A percentile compares a stretch with the other conserved stretches of the same genome.
These are phyloP conservation scores for Trachelus troglodyta DNA, from an alignment of 2,888 invertebrate species.

Conservation along the genomic window DNA sequence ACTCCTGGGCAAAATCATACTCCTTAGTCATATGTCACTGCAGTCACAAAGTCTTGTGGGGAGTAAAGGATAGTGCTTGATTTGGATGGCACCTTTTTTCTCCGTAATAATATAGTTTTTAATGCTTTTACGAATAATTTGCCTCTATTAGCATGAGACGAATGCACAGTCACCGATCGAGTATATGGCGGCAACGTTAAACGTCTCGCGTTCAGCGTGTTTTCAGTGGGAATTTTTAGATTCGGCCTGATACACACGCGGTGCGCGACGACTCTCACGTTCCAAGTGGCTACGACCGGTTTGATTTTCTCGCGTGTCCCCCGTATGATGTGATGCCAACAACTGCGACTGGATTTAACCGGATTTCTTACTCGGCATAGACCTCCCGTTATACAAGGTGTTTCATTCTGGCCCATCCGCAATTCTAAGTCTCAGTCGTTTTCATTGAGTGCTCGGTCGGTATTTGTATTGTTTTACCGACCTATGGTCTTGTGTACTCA, in stretches of 20 bases:
- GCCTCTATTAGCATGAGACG: background rate
- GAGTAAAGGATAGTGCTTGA: background rate
- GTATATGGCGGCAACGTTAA: background rate
- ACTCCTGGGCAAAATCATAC: background rate
- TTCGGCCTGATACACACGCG: background rate
- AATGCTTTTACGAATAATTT: background rate
- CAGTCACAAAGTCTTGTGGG: background rate
- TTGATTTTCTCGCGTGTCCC: constrained; percentile 23
- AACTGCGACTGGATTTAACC: constrained; percentile 45
- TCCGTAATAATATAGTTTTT: background rate
- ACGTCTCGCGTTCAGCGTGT: background rate
- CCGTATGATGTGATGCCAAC: constrained; percentile 32
- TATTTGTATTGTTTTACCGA: constrained; percentile 1
- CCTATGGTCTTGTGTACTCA: background rate
- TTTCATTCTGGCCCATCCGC: background rate
- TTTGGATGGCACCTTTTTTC: background rate
- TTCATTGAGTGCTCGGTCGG: background rate
- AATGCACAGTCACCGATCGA: background rate
- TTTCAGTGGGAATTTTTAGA: background rate
- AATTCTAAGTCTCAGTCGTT: background rate
- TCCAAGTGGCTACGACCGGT: constrained; percentile 20
- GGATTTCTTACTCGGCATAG: constrained; percentile 32
- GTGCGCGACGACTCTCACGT: constrained; percentile 24
- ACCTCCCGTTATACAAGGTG: constrained; percentile 7
- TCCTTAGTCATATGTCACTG: background rate